Conservation (phyloP, 30 jellyfish, hydroid and myxozoan species). For the Hydra vulgaris region DNA sequence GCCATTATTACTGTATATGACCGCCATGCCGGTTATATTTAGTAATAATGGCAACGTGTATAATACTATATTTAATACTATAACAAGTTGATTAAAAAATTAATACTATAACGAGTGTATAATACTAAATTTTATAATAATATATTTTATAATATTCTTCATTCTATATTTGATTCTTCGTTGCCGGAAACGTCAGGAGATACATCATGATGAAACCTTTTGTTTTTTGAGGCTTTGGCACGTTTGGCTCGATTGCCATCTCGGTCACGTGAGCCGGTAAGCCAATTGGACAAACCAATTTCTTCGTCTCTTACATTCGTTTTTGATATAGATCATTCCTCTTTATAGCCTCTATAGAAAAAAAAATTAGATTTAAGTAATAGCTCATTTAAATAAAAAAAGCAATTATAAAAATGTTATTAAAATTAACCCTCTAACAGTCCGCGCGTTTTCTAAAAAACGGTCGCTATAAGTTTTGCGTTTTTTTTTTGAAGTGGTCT, state of each 20-base stretch:
- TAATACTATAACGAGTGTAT: not conserved
- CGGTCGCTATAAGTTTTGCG: too few species aligned
- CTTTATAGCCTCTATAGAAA: not conserved
- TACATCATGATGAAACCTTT: not conserved
- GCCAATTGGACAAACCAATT: not conserved
- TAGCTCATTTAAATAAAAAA: not conserved
- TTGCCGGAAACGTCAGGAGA: not conserved
- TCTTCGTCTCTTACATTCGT: not conserved
- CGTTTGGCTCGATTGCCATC: not conserved
- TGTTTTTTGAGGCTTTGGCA: not conserved
- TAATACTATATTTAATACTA: too few species aligned
- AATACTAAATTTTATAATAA: too few species aligned
- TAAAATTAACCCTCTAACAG: too few species aligned
- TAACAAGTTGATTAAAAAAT: too few species aligned
- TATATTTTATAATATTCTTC: too few species aligned
- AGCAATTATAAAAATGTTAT: not conserved
- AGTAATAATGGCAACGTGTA: too few species aligned
- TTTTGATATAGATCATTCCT: not conserved
- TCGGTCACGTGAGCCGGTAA: not conserved
- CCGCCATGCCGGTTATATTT: too few species aligned
- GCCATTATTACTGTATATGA: too few species aligned
- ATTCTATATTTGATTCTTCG: not conserved
- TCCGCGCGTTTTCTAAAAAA: too few species aligned
- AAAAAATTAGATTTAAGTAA: not conserved
- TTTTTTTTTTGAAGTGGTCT: too few species aligned